Evolutionary conservation across 2,888 invertebrate species (phyloP).

Genomic region (Drosophila dives): DNA sequence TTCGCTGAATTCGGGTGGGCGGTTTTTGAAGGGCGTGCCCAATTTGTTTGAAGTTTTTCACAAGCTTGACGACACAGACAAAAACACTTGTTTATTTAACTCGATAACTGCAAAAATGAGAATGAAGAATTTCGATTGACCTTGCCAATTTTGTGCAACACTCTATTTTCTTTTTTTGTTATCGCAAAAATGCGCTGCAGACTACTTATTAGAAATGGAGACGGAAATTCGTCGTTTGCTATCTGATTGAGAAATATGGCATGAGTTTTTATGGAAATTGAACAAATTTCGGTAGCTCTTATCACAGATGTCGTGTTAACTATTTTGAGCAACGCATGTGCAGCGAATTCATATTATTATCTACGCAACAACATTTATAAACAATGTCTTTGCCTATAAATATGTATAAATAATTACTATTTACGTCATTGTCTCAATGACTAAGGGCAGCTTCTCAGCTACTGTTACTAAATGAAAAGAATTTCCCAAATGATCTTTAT

Average conservation of each 20-base stretch:
- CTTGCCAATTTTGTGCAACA: constrained; percentile 18
- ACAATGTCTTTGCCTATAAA: background rate
- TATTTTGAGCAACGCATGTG: background rate
- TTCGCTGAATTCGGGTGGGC: constrained; percentile 41
- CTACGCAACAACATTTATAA: background rate
- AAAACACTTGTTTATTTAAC: background rate
- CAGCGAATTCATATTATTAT: background rate
- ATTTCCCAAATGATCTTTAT: background rate
- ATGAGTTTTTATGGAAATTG: constrained; percentile 46
- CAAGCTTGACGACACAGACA: constrained; percentile 22
- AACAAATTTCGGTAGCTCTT: constrained; percentile 33
- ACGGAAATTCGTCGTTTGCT: constrained; percentile 28
- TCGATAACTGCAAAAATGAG: background rate
- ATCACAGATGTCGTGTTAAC: constrained; percentile 32
- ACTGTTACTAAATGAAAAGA: background rate
- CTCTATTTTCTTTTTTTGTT: constrained; percentile 2
- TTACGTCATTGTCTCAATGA: background rate
- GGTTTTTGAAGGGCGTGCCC: constrained; percentile 5
- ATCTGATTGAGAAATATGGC: constrained; percentile 40
- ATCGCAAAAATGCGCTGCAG: constrained; percentile 21
- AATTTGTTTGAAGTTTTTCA: constrained; percentile 39
- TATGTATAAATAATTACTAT: background rate
- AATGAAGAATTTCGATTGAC: constrained; percentile 35
- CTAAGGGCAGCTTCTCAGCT: background rate
- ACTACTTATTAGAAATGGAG: constrained; percentile 37